These are phyloP conservation scores for Pterocles orientalis DNA, from an alignment of 2,113 vertebrate species.

Conservation along the genomic window DNA sequence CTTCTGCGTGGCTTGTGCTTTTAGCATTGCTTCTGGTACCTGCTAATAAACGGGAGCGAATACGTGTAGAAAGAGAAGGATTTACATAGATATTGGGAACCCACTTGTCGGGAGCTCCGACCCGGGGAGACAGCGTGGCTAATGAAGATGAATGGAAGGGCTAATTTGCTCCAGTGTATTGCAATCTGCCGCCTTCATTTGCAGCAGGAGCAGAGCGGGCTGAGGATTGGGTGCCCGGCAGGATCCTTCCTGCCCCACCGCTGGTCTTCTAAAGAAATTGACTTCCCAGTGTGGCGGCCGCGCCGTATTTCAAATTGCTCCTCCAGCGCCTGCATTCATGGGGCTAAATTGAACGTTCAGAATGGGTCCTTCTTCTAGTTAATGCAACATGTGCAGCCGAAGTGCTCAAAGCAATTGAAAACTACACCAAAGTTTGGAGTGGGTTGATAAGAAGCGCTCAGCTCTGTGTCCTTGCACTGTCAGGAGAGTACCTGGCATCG, in stretches of 20 bases:
- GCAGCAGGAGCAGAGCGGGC: background rate
- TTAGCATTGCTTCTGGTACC: background rate
- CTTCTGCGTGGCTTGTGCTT: background rate
- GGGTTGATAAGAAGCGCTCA: background rate
- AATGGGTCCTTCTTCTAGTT: background rate
- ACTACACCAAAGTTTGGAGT: slow-evolving; percentile 8
- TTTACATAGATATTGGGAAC: background rate
- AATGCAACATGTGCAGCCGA: background rate
- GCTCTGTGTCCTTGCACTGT: slow-evolving; percentile 19
- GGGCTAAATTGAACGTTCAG: background rate
- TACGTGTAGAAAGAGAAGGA: background rate
- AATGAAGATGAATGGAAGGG: background rate
- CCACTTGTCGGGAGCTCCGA: background rate
- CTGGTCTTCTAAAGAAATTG: background rate
- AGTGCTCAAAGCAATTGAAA: slow-evolving; percentile 50
- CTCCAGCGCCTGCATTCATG: background rate
- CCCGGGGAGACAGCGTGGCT: background rate
- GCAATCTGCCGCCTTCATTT: background rate
- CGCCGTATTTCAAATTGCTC: background rate
- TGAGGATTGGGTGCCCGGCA: background rate
- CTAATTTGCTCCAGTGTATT: background rate
- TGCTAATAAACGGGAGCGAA: background rate
- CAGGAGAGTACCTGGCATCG: background rate
- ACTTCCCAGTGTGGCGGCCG: background rate
- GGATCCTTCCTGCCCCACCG: background rate